Evolutionary conservation across 2,888 invertebrate genomes (phyloP), one percentile per base, ranked within the genome.

Genomic region (Rapana venosa): DNA sequence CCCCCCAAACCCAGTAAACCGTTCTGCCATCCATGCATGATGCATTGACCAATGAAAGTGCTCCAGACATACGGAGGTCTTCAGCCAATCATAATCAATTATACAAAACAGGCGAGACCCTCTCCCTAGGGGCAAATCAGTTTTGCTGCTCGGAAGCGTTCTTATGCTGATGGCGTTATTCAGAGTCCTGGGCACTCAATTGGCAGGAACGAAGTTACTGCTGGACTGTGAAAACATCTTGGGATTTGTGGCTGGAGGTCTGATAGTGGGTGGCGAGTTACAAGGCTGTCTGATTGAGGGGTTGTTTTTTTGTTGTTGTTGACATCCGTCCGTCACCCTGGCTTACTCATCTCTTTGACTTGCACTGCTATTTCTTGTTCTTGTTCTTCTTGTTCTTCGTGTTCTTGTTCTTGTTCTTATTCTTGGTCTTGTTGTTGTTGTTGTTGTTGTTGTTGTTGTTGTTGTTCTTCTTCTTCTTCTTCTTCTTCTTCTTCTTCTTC

Each of bases 21-120:
- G 8, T 47, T 47, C 47, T 47, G 47, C 47, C 47, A 47, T 47
- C 4, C 47, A 47, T 47, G 47, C 47, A 47, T 47, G 47, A 47
- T 70, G 20, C 66, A 66, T 66, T 66, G 79, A 30, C 35, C n/a
- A 79, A 0, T 47, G 35, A 47, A 84, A n/a, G 56, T n/a, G 84
- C 56, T 47, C 84, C 84, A 84, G 84, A 56, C 84, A 84, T 22
- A 26, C 58, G 26, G 8, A 15, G 84, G 84, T n/a, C 56, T n/a
- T 26, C n/a, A 84, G 58, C 84, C 84, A 84, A 84, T 84, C 84
- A 84, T 47, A 84, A 84, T 58, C 58, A 84, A 84, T 84, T 84
- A 84, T 35, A 84, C 84, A 84, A 58, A 47, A 47, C 58, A 6
- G 47, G 17, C 17, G 35, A 58, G 56, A 56, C 58, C n/a, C 47